A percentile compares a stretch with the other conserved stretches of the same genome.
These are phyloP conservation scores for Sisor rabdophorus DNA, from an alignment of 2,113 vertebrate genomes.

Conservation along the genomic window DNA sequence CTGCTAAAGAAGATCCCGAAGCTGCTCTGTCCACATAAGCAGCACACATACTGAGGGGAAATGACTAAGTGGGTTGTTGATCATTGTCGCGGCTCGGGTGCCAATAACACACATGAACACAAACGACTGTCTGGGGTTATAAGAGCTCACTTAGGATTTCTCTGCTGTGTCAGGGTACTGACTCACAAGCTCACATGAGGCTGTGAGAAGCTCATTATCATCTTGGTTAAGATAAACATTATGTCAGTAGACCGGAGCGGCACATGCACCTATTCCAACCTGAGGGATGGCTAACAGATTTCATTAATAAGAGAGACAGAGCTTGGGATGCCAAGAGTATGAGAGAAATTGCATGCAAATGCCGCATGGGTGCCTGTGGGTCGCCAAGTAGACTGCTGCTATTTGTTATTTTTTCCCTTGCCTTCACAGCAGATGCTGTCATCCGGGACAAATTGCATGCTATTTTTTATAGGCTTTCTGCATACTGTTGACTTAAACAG, in stretches of 20 bases:
- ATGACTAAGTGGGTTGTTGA: conserved; percentile 6
- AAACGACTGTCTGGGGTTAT: conserved; percentile 8
- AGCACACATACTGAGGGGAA: neutral
- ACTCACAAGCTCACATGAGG: conserved; percentile 16
- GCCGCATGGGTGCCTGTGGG: conserved; percentile 47
- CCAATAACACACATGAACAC: neutral
- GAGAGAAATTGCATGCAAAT: conserved; percentile 49
- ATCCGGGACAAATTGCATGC: conserved; percentile 48
- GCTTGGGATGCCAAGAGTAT: conserved; percentile 34
- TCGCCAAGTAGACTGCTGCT: conserved; percentile 44
- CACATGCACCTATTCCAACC: conserved; percentile 38
- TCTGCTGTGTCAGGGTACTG: conserved; percentile 31
- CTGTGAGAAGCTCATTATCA: conserved; percentile 63
- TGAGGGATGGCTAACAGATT: conserved; percentile 13
- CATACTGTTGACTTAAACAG: conserved; percentile 48
- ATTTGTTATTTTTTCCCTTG: conserved; percentile 41
- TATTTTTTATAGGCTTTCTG: conserved; percentile 34
- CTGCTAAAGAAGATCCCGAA: conserved; percentile 15
- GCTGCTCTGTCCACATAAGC: neutral
- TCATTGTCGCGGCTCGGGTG: neutral
- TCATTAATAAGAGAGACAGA: conserved; percentile 32
- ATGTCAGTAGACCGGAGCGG: conserved; percentile 45
- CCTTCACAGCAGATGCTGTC: conserved; percentile 40
- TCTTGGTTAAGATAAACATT: conserved; percentile 64
- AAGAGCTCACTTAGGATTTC: neutral